These are phyloP conservation scores for Leptopilina syphax DNA, from an alignment of 2,888 invertebrate species.

Conservation along the genomic window DNA sequence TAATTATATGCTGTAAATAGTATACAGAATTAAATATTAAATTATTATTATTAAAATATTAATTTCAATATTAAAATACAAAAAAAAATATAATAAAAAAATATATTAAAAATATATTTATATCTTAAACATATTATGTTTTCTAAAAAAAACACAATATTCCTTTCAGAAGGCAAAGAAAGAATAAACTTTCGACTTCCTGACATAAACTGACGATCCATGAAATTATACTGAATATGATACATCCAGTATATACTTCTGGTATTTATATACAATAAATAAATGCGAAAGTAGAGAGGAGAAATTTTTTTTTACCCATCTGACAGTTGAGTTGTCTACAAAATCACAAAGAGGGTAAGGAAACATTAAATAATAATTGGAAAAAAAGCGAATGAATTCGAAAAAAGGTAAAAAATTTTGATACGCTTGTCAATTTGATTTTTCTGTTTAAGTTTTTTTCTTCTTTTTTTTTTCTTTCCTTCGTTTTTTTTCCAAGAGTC, in stretches of 20 bases:
- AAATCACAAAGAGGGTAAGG: background rate
- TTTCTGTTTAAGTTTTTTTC: slow-evolving; percentile 22
- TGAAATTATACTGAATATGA: slow-evolving; percentile 71
- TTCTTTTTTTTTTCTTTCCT: too few relatives aligned
- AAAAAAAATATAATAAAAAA: too few relatives aligned
- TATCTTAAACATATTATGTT: too few relatives aligned
- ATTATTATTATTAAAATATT: too few relatives aligned
- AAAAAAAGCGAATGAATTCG: background rate
- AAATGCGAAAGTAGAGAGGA: background rate
- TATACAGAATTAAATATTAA: too few relatives aligned
- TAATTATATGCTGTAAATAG: too few relatives aligned
- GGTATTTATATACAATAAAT: background rate
- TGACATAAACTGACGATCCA: slow-evolving; percentile 74
- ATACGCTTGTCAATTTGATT: slow-evolving; percentile 49
- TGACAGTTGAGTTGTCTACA: background rate
- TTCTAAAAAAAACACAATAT: too few relatives aligned
- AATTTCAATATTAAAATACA: too few relatives aligned
- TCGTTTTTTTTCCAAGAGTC: slow-evolving; percentile 18
- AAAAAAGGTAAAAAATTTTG: slow-evolving; percentile 17
- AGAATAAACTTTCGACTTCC: too few relatives aligned
- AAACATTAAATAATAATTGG: slow-evolving; percentile 19
- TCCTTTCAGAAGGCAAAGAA: too few relatives aligned
- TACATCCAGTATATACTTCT: background rate
- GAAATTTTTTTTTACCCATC: background rate
- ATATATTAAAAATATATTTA: too few relatives aligned